Evolutionary conservation across 2,888 invertebrate species (phyloP).

Genomic region (Urechis unicinctus): DNA sequence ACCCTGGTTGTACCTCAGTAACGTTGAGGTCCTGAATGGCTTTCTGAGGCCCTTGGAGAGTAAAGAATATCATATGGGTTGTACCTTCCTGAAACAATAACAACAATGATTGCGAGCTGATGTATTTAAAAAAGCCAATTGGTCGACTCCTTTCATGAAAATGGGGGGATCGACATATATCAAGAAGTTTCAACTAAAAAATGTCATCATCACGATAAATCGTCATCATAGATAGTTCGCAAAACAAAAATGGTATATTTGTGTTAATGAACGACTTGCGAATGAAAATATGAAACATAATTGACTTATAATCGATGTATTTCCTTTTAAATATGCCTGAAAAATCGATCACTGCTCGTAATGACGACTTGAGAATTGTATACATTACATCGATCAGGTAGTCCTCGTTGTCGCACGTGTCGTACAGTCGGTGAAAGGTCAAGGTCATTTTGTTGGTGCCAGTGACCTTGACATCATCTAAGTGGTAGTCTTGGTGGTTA

Average conservation of each 20-base stretch:
- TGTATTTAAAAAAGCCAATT: too few species aligned
- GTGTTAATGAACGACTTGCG: too few species aligned
- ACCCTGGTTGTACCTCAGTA: conserved; percentile 20
- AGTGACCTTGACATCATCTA: conserved; percentile 22
- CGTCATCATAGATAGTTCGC: too few species aligned
- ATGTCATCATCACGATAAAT: neutral
- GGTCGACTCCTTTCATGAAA: too few species aligned
- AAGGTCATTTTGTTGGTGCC: conserved; percentile 14
- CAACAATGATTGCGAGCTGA: neutral
- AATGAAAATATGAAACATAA: too few species aligned
- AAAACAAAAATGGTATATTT: too few species aligned
- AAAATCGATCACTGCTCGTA: too few species aligned
- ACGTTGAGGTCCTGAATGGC: conserved; percentile 21
- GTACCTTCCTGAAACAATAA: conserved; percentile 42
- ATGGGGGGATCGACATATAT: neutral
- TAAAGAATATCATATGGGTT: conserved; percentile 47
- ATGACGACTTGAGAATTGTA: too few species aligned
- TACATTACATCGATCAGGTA: conserved; percentile 40
- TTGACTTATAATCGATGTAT: too few species aligned
- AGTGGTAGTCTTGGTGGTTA: conserved; percentile 33
- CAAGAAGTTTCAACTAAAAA: neutral
- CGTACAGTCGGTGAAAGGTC: conserved; percentile 32
- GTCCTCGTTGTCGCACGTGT: conserved; percentile 43
- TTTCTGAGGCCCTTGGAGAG: conserved; percentile 15
- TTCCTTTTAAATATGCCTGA: too few species aligned